Conservation (phyloP, 2,113 vertebrate species). For the Piprites chloris region DNA sequence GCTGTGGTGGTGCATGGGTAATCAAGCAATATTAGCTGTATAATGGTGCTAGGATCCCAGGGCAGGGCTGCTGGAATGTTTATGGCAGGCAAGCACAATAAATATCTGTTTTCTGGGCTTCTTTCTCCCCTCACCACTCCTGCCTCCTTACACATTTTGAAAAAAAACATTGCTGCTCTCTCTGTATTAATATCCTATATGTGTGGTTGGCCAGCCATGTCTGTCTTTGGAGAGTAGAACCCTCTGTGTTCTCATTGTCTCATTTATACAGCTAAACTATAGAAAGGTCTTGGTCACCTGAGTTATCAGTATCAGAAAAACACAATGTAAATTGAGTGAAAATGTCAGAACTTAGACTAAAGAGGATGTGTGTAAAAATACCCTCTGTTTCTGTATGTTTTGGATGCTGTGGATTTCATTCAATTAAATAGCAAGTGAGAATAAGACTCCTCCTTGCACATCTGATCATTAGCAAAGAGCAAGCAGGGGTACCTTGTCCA, state of each 20-base stretch:
- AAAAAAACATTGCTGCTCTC: not conserved
- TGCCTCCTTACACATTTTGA: not conserved
- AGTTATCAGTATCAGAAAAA: not conserved
- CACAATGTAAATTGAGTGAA: not conserved
- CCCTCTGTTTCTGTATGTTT: not conserved
- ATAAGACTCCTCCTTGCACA: not conserved
- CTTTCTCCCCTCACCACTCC: not conserved
- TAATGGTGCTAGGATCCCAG: slow-evolving; percentile 37
- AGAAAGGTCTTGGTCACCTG: not conserved
- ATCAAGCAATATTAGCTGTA: slow-evolving; percentile 46
- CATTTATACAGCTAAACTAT: not conserved
- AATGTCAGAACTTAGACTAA: not conserved
- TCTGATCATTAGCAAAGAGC: not conserved
- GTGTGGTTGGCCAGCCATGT: not conserved
- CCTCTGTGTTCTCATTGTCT: slow-evolving; percentile 8
- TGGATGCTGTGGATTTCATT: not conserved
- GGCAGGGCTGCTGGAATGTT: not conserved
- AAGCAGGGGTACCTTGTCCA: not conserved
- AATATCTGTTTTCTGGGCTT: slow-evolving; percentile 9
- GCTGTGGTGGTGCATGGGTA: slow-evolving; percentile 43
- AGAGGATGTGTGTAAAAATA: not conserved
- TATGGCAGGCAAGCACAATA: not conserved
- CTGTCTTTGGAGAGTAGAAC: slow-evolving; percentile 7
- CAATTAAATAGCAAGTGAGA: not conserved
- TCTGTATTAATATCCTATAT: not conserved